Evolutionary conservation across 2,113 vertebrate species (phyloP).

Genomic region (Eudyptes chrysolophus): DNA sequence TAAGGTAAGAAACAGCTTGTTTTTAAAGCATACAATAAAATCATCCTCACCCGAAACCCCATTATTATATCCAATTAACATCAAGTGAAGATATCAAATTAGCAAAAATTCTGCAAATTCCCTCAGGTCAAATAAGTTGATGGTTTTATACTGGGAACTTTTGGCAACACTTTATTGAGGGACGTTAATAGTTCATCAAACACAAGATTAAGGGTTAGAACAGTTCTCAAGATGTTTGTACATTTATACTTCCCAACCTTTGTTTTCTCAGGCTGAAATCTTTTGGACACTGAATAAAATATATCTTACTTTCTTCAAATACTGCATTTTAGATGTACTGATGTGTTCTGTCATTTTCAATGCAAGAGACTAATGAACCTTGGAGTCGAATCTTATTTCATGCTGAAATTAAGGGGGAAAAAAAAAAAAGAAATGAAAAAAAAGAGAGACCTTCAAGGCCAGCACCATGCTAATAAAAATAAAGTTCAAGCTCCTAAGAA

Average conservation of each 20-base stretch:
- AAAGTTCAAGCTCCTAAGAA: background rate
- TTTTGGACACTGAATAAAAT: background rate
- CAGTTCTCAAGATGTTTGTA: background rate
- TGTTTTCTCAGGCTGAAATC: background rate
- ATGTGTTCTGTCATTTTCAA: background rate
- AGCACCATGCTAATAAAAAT: background rate
- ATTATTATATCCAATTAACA: background rate
- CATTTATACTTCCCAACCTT: background rate
- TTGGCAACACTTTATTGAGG: background rate
- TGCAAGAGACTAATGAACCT: background rate
- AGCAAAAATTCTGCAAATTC: background rate
- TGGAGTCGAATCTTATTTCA: background rate
- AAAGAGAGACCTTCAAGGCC: background rate
- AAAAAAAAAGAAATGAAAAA: too few relatives aligned
- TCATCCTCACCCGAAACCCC: background rate
- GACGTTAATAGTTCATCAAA: background rate
- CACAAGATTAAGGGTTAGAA: background rate
- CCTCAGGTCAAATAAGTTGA: background rate
- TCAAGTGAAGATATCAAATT: background rate
- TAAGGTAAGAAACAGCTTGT: background rate
- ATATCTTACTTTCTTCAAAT: background rate
- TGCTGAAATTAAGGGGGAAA: background rate
- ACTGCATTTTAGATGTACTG: background rate
- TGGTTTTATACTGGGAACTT: background rate
- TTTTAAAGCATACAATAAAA: background rate